phyloP scores from a whole-genome alignment of 2,797 vertebrate species.

The Epinephelus coioides region DNA sequence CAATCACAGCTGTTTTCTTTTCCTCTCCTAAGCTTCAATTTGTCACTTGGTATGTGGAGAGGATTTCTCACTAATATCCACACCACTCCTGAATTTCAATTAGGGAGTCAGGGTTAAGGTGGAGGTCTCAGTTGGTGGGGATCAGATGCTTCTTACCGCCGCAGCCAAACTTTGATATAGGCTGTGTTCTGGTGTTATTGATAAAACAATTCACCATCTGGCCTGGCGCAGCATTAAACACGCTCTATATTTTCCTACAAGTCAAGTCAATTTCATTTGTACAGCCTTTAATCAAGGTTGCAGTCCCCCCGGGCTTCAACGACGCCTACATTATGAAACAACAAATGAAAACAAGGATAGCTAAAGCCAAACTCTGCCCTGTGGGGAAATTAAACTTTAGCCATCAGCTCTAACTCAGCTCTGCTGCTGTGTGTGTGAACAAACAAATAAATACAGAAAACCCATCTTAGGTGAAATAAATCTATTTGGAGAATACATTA shows the following conservation, averaged over 20 bases:
- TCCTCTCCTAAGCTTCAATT: conserved; percentile 43
- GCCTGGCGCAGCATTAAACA: conserved; percentile 8
- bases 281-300: conserved; percentile 53
- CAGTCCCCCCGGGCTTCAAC: conserved; percentile 14
- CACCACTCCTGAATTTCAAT: conserved; percentile 44
- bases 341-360: conserved; percentile 26
- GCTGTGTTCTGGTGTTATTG: conserved; percentile 5
- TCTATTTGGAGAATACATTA: conserved; percentile 60
- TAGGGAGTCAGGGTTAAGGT: neutral
- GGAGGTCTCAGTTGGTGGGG: neutral
- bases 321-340: conserved; percentile 33
- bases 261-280: conserved; percentile 44
- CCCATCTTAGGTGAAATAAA: conserved; percentile 55
- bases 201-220: conserved; percentile 5
- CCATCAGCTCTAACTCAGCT: conserved; percentile 25
- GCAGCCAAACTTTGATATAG: neutral
- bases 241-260: neutral
- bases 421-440: conserved; percentile 22
- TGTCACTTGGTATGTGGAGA: conserved; percentile 32
- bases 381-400: conserved; percentile 50
- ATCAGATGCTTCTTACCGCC: neutral
- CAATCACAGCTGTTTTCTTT: conserved; percentile 48
- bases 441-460: conserved; percentile 60
- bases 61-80: conserved; percentile 32
- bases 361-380: conserved; percentile 29